phyloP scores from a whole-genome alignment of 1,140 invertebrate species.

The Drosophila sulfurigaster region DNA sequence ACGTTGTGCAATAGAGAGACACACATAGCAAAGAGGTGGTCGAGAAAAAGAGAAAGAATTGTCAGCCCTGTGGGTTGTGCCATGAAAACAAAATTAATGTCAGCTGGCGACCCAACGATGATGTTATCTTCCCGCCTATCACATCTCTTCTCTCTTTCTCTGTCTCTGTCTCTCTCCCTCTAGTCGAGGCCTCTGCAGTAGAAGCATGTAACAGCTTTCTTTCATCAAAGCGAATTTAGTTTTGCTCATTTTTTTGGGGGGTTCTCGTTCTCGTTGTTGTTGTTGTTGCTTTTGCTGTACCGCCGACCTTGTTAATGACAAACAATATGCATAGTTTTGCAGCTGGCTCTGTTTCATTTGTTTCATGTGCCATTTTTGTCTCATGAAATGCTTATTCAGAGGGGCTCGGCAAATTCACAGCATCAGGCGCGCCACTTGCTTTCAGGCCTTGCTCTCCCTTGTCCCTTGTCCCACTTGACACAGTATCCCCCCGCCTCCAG shows the following conservation, averaged over 20 bases:
- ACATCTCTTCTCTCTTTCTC: not conserved
- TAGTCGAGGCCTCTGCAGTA: conserved; percentile 17
- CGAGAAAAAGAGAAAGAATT: conserved; percentile 5
- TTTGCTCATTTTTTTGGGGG: conserved; percentile 15
- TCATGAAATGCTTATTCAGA: conserved; percentile 56
- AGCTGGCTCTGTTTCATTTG: conserved; percentile 39
- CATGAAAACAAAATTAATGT: conserved; percentile 83
- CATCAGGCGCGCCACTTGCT: conserved; percentile 39
- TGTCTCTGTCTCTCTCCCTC: not conserved
- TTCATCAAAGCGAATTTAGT: conserved; percentile 74
- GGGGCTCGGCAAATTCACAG: conserved; percentile 62
- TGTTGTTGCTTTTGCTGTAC: conserved; percentile 41
- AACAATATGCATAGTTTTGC: conserved; percentile 80
- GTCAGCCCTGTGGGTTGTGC: conserved; percentile 44
- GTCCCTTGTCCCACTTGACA: conserved; percentile 1
- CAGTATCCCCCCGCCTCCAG: not conserved
- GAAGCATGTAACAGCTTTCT: conserved; percentile 56
- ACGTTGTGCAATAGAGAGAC: not conserved
- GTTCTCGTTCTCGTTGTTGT: conserved; percentile 7
- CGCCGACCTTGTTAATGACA: conserved; percentile 77
- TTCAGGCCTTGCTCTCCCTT: not conserved
- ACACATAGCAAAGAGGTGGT: not conserved
- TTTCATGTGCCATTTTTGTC: conserved; percentile 62
- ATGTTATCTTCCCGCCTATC: conserved; percentile 1
- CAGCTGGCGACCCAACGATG: conserved; percentile 46